Conservation (phyloP, 2,113 vertebrate species). For the Nycticorax nycticorax region DNA sequence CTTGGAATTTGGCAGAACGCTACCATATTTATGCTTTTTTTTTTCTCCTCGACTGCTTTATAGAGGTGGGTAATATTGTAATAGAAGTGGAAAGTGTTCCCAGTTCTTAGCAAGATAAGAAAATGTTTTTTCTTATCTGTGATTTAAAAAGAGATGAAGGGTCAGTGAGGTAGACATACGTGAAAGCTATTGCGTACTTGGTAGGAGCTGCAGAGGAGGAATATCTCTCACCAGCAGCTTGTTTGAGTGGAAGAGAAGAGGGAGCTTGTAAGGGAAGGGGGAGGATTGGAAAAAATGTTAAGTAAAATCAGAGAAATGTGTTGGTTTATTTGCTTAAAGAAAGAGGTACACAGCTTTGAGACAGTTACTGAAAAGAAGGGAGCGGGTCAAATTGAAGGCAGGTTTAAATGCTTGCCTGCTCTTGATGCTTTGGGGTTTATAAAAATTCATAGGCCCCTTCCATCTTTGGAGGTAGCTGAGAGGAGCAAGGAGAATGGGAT, state of each 20-base stretch:
- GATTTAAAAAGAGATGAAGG: conserved; percentile 33
- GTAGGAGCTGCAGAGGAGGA: background rate
- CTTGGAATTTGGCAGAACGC: background rate
- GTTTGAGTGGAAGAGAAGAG: background rate
- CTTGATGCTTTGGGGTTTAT: background rate
- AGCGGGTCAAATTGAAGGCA: background rate
- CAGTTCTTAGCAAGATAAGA: conserved; percentile 37
- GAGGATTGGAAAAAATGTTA: background rate
- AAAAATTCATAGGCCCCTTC: background rate
- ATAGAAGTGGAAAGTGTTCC: conserved; percentile 1
- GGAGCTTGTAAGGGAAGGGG: background rate
- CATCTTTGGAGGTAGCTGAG: background rate
- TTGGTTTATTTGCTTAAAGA: conserved; percentile 15
- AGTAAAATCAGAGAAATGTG: background rate
- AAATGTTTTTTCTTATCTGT: conserved; percentile 46
- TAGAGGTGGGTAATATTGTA: background rate
- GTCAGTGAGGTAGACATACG: conserved; percentile 8
- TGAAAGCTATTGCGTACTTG: background rate
- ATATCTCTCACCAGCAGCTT: background rate
- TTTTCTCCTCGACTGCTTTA: background rate
- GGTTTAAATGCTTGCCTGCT: background rate
- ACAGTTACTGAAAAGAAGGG: background rate
- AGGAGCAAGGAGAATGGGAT: background rate
- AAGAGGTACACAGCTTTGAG: background rate
- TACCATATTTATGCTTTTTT: background rate